Conservation (phyloP, 2,888 invertebrate genomes). For the Diadromus collaris region DNA sequence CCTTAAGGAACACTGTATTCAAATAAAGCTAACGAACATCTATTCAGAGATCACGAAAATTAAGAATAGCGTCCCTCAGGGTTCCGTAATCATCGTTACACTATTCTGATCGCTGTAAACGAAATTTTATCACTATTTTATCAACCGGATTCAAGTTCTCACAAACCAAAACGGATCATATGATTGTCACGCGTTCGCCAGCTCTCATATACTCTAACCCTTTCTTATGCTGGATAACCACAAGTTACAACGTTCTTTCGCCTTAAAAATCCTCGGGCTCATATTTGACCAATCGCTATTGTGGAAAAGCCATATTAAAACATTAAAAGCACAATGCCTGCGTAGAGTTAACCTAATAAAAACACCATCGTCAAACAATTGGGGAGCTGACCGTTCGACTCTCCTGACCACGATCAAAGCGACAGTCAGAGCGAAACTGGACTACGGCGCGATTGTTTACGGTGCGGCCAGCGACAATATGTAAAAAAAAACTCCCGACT, state of each 20-base stretch:
- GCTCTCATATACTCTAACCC: not conserved
- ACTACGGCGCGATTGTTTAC: conserved; percentile 45
- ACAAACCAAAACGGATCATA: conserved; percentile 24
- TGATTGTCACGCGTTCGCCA: conserved; percentile 11
- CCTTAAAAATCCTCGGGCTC: conserved; percentile 43
- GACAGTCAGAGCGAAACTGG: conserved; percentile 42
- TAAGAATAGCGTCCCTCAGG: conserved; percentile 38
- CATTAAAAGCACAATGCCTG: conserved; percentile 26
- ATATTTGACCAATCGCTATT: conserved; percentile 45
- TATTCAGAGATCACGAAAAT: not conserved
- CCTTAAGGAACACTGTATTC: conserved; percentile 1
- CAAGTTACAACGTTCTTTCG: not conserved
- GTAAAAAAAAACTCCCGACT: conserved; percentile 15
- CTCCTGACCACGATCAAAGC: conserved; percentile 38
- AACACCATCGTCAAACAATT: conserved; percentile 39
- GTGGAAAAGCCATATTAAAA: conserved; percentile 46
- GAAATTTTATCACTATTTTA: conserved; percentile 15
- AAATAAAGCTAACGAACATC: conserved; percentile 17
- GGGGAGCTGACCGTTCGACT: conserved; percentile 39
- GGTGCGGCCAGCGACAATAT: conserved; percentile 28
- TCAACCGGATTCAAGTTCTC: conserved; percentile 39
- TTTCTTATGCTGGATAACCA: not conserved
- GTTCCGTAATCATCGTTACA: conserved; percentile 29
- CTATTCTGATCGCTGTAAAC: conserved; percentile 34
- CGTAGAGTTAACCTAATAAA: conserved; percentile 32